Percentiles rank a stretch among this genome's conserved stretches.
Conservation (phyloP, 2,888 invertebrate genomes). For the Zelleria hepariella region DNA sequence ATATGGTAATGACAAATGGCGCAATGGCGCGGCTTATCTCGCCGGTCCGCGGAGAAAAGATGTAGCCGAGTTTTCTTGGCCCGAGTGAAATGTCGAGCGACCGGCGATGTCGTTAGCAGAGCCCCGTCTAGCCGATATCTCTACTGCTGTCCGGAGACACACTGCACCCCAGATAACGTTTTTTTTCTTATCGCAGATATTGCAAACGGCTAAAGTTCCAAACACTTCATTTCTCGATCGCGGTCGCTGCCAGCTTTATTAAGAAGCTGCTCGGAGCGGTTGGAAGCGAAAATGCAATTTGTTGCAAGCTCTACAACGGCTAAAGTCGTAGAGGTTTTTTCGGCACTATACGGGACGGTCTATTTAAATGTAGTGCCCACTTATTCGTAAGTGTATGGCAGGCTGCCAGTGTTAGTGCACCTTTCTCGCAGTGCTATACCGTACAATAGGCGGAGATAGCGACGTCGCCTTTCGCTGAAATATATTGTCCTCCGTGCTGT, state of each 20-base stretch:
- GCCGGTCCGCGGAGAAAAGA: conserved; percentile 36
- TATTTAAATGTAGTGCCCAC: conserved; percentile 1
- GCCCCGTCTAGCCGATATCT: conserved; percentile 42
- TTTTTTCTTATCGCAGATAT: conserved; percentile 25
- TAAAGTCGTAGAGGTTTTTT: background rate
- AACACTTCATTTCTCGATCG: conserved; percentile 15
- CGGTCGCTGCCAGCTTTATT: background rate
- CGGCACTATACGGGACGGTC: background rate
- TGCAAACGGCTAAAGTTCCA: conserved; percentile 24
- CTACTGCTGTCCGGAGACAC: conserved; percentile 23
- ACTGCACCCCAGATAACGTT: conserved; percentile 32
- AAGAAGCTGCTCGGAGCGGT: no score
- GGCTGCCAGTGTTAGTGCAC: conserved; percentile 36
- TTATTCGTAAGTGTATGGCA: conserved; percentile 24
- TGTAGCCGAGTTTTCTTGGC: conserved; percentile 37
- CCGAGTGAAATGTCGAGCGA: conserved; percentile 36
- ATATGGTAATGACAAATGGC: conserved; percentile 55
- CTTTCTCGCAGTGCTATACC: conserved; percentile 29
- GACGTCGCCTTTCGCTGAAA: conserved; percentile 47
- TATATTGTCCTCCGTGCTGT: conserved; percentile 42
- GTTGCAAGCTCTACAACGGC: background rate
- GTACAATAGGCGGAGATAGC: conserved; percentile 53
- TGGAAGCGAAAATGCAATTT: background rate
- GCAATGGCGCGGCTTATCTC: conserved; percentile 40
- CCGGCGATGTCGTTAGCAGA: conserved; percentile 35